Evolutionary conservation across 2,797 vertebrate species (phyloP).

Genomic region (Nannoperca australis): DNA sequence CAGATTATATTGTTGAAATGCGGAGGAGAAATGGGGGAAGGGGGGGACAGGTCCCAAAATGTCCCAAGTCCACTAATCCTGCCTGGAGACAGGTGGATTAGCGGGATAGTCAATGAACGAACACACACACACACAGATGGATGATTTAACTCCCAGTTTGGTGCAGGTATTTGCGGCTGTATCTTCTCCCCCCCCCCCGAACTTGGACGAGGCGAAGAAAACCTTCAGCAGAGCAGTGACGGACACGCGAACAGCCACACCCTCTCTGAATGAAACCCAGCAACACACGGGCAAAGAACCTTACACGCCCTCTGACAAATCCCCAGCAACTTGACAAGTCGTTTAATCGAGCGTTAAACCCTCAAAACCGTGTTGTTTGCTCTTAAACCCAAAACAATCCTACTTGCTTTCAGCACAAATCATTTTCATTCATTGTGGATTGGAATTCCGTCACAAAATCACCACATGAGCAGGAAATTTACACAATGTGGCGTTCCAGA

Average conservation of each 20-base stretch:
- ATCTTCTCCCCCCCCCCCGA: background rate
- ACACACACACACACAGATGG: conserved; percentile 8
- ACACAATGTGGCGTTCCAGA: accelerated
- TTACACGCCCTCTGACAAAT: conserved; percentile 1
- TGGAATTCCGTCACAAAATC: background rate
- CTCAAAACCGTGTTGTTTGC: background rate
- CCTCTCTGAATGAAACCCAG: conserved; percentile 46
- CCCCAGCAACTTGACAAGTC: background rate
- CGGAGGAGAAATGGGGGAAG: background rate
- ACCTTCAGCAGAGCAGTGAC: conserved; percentile 17
- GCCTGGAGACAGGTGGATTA: conserved; percentile 73
- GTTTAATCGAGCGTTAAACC: background rate
- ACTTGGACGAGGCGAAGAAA: conserved; percentile 4
- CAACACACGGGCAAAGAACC: background rate
- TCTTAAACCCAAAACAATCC: background rate
- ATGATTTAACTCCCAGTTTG: conserved; percentile 41
- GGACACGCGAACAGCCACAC: conserved; percentile 56
- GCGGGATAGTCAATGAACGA: conserved; percentile 41
- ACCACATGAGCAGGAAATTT: accelerated
- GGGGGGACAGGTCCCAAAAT: conserved; percentile 37
- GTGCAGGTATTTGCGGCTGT: conserved; percentile 54
- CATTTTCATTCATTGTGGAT: background rate
- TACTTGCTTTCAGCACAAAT: background rate
- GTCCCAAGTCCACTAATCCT: conserved; percentile 70
- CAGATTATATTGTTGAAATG: conserved; percentile 43